These are phyloP conservation scores for Heteromurus nitidus DNA, from an alignment of 2,888 invertebrate genomes.

Conservation along the genomic window DNA sequence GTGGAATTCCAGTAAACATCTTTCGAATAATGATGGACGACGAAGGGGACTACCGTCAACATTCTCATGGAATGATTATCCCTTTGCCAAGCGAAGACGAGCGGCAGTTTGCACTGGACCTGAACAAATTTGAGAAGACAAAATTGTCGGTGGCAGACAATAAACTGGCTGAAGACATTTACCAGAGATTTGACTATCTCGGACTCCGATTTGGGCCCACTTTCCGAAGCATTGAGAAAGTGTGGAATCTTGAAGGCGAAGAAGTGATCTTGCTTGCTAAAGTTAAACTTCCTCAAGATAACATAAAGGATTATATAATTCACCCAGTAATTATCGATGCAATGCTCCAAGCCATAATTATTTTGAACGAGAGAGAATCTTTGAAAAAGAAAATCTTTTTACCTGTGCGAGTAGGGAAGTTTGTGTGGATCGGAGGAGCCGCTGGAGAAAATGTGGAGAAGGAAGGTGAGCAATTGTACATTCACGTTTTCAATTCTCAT, in stretches of 20 bases:
- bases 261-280: not conserved
- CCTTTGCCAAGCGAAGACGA: too few species aligned
- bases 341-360: slow-evolving; percentile 27
- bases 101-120: too few species aligned
- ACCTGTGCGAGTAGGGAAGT: slow-evolving; percentile 27
- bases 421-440: slow-evolving; percentile 20
- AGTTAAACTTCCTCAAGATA: slow-evolving; percentile 5
- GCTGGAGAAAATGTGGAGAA: not conserved
- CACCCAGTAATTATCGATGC: slow-evolving; percentile 57
- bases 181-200: not conserved
- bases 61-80: too few species aligned
- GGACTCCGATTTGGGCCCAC: slow-evolving; percentile 6
- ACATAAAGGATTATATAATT: slow-evolving; percentile 18
- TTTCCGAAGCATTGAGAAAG: not conserved
- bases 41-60: too few species aligned
- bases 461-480: too few species aligned
- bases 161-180: too few species aligned
- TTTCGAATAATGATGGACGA: too few species aligned
- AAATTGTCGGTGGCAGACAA: too few species aligned
- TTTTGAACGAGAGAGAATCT: not conserved
- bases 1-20: too few species aligned
- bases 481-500: not conserved
- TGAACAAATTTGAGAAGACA: too few species aligned
- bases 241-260: too few species aligned
- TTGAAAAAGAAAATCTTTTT: slow-evolving; percentile 12